phyloP scores from a whole-genome alignment of 2,888 invertebrate species.

The Dione vanillae region DNA sequence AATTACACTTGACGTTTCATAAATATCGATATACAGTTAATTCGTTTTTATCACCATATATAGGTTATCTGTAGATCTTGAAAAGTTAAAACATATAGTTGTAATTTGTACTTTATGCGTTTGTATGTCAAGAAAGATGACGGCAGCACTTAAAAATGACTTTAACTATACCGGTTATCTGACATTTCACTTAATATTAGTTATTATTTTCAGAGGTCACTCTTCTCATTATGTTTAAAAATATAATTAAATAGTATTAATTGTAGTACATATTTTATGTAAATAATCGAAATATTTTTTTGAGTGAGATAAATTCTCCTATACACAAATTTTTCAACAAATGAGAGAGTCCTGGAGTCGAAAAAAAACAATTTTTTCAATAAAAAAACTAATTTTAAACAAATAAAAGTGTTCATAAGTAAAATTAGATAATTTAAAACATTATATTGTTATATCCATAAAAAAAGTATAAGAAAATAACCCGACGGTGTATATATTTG shows the following conservation, averaged over 20 bases:
- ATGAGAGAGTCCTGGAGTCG: too few relatives aligned
- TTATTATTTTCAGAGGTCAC: constrained; percentile 47
- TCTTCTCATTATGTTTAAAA: constrained; percentile 44
- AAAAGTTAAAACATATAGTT: constrained; percentile 31
- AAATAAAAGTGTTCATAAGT: neutral
- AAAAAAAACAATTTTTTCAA: too few relatives aligned
- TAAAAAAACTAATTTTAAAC: too few relatives aligned
- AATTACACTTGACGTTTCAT: neutral
- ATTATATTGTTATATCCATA: constrained; percentile 36
- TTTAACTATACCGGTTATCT: constrained; percentile 57
- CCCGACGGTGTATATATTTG: constrained; percentile 67
- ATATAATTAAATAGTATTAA: constrained; percentile 38
- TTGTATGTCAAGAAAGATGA: constrained; percentile 56
- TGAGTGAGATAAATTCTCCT: too few relatives aligned
- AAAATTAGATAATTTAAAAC: neutral
- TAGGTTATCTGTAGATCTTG: constrained; percentile 29
- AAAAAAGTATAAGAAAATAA: constrained; percentile 52
- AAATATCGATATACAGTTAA: constrained; percentile 22
- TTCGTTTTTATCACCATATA: constrained; percentile 34
- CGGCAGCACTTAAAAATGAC: constrained; percentile 53
- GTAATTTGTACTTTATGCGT: constrained; percentile 52
- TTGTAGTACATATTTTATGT: neutral
- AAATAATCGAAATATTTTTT: too few relatives aligned
- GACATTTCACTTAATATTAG: constrained; percentile 56
- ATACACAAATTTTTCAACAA: too few relatives aligned